Base-by-base conservation (phyloP, 2,888 invertebrate genomes). In the Perizoma affinitatum region DNA sequence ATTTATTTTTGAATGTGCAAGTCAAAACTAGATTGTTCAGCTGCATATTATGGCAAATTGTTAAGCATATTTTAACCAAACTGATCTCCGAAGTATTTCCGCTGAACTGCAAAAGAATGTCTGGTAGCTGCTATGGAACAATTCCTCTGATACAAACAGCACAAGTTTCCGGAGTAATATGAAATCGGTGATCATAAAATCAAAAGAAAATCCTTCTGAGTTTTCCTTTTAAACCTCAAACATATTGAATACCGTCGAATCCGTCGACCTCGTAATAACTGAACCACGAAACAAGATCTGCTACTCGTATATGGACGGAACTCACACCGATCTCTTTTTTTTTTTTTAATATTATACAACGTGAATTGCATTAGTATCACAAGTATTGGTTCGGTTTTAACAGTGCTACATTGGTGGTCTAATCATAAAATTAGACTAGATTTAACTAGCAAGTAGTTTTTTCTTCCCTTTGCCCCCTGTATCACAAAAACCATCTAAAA, bases 231-330 rank as follows among this genome's bases (percentile, higher is more conserved):
- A 43, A 53, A 53, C 53, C 50, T 56, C n/a, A 41, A 40, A 40
- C n/a, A 48, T 53, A 56, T 51, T 57, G 55, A 47, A 48, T 48
- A 40, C 33, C 47, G 52, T 58, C 52, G 52, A 56, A 56, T 52
- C 10, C 48, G 47, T 52, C 55, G 35, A 61, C 52, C 44, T 38
- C 22, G 46, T 10, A 54, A 38, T 54, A 59, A 42, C 42, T 54
- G 59, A 61, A 50, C 54, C 50, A 54, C 50, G 46, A 61, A 54
- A 61, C 49, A 36, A 56, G 22, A 47, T 56, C 34, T 47, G 51
- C 55, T 40, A n/a, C n/a, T n/a, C n/a, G n/a, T n/a, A 33, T n/a
- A 40, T 42, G 11, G 40, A n/a, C 33, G 33, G 49, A n/a, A 48
- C 51, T 35, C 41, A 35, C 46, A 51, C 45, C 41, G 34, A 50